Base-by-base conservation (phyloP, 2,888 invertebrate genomes). In the Trypoxylon attenuatum region DNA sequence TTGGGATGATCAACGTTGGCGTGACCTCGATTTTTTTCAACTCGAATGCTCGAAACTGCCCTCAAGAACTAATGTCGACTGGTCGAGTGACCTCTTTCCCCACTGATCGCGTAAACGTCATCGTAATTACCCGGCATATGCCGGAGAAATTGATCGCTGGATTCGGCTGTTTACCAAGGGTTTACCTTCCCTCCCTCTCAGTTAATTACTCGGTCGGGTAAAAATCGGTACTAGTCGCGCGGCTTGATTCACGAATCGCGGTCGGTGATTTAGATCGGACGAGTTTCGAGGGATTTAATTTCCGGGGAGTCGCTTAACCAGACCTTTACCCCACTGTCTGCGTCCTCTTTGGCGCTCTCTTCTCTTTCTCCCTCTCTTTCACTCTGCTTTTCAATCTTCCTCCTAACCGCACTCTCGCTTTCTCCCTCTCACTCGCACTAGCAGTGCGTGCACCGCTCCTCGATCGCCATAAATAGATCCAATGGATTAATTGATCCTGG, bases 261-360 rank as follows among this genome's bases (percentile, higher is more conserved):
- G 33, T 38, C 19, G 57, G 51, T 41, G 62, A 71, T 62, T 68
- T 56, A 65, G 59, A 51, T 61, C 42, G 52, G 53, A 43, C 33
- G 58, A 69, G 59, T 52, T 33, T 49, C 59, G 52, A 65, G 62
- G 57, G 62, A 67, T 64, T 65, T 68, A 70, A 76, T 67, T 73
- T 75, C 67, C 73, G 76, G 75, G 53, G 47, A 56, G 39, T 61
- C 54, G 50, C 46, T 71, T 67, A 71, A 71, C 39, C 43, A 27
- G 51, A 45, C 50, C 69, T 60, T 59, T 45, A 19, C 42, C 49
- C 50, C 21, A 41, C 19, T 46, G n/a, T 41, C 45, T 27, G 29
- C 5, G 29, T 33, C 13, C 33, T 3, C 10, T 33, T 13, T 13
- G 33, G n/a, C 13, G 10, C 33, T 23, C 29, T 21, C 41, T 16